A percentile compares a stretch with the other conserved stretches of the same genome.
phyloP scores from a whole-genome alignment of 2,797 vertebrate genomes.

The Pseudochaenichthys georgianus region DNA sequence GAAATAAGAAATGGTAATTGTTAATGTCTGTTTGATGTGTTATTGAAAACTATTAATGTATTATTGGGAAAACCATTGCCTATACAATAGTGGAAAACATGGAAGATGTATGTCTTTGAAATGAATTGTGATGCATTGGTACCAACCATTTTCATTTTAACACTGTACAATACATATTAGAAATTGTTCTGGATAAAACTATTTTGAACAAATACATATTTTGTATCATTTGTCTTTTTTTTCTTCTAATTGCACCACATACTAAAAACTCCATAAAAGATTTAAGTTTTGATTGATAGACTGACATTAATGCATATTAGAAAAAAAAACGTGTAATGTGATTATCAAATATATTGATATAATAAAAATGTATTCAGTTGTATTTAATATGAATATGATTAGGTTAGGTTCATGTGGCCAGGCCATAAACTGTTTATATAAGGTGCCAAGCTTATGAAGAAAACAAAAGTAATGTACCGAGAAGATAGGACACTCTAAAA shows the following conservation, averaged over 20 bases:
- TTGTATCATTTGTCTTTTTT: background rate
- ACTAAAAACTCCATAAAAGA: background rate
- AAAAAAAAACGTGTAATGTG: no score
- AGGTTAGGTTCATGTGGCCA: background rate
- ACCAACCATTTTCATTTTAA: slow-evolving; percentile 1
- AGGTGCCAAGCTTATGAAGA: background rate
- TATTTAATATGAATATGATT: background rate
- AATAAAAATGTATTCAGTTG: background rate
- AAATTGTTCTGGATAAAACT: slow-evolving; percentile 55
- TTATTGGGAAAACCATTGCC: no score
- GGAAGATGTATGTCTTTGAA: slow-evolving; percentile 4
- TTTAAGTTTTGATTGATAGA: background rate
- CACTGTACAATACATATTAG: slow-evolving; percentile 1
- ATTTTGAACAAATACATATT: slow-evolving; percentile 55
- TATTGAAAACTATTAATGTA: background rate
- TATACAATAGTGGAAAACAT: background rate
- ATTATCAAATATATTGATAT: no score
- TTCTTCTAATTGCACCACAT: background rate
- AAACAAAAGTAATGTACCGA: background rate
- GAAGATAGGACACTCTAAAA: background rate
- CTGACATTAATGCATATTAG: background rate
- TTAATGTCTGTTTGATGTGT: slow-evolving; percentile 43
- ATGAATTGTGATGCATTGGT: slow-evolving; percentile 29
- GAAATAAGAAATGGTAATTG: slow-evolving; percentile 23
- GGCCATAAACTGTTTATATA: no score